Percentiles rank a stretch among this genome's conserved stretches.
Conservation (phyloP, 2,797 vertebrate genomes). For the Falco columbarius region DNA sequence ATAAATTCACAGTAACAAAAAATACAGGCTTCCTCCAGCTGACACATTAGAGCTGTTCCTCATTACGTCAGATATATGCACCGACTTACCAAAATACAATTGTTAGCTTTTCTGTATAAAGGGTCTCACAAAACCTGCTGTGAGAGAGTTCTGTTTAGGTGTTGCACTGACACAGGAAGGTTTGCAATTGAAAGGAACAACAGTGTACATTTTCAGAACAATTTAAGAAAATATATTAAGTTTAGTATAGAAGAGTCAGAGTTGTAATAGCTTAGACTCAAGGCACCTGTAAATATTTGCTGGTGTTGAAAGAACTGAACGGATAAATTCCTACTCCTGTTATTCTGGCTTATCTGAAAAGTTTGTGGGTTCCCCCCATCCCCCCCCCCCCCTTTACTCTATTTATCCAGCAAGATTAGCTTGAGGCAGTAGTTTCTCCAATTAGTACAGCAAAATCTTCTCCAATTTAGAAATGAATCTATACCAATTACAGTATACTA, state of each 20-base stretch:
- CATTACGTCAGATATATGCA: background rate
- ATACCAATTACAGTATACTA: background rate
- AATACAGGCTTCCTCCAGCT: background rate
- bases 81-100: background rate
- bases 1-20: slow-evolving; percentile 21
- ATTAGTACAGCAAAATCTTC: background rate
- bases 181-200: background rate
- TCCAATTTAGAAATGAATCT: background rate
- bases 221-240: background rate
- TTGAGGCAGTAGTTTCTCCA: background rate
- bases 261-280: slow-evolving; percentile 47
- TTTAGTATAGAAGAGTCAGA: background rate
- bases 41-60: background rate
- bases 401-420: background rate
- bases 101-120: background rate
- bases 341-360: background rate
- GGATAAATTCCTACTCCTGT: background rate
- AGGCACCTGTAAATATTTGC: slow-evolving; percentile 79
- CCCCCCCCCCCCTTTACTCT: background rate
- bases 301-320: slow-evolving; percentile 73
- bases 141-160: background rate
- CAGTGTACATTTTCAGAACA: background rate
- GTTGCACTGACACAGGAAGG: background rate
- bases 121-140: background rate
- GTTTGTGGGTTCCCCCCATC: background rate